Percentiles rank a stretch among this genome's conserved stretches.
phyloP scores from a whole-genome alignment of 2,888 invertebrate genomes.

The Cetonia aurata region DNA sequence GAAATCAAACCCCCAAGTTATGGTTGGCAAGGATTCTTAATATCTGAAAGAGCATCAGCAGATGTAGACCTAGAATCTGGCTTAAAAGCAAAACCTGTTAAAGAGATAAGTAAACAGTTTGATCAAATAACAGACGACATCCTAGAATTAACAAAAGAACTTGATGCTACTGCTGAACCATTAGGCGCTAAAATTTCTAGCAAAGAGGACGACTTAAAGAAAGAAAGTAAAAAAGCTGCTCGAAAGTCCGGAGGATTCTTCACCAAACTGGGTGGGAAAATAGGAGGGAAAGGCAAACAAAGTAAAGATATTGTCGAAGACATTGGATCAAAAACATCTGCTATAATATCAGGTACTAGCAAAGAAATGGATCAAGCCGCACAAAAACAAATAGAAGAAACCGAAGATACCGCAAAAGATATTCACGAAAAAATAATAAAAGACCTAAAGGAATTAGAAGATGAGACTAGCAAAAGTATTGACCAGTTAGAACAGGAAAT shows the following conservation, averaged over 20 bases:
- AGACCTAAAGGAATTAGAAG: slow-evolving; percentile 43
- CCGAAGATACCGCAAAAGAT: slow-evolving; percentile 50
- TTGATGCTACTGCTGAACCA: slow-evolving; percentile 38
- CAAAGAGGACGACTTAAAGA: slow-evolving; percentile 38
- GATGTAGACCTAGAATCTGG: not conserved
- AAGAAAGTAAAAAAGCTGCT: slow-evolving; percentile 42
- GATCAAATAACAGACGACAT: slow-evolving; percentile 36
- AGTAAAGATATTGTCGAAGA: slow-evolving; percentile 35
- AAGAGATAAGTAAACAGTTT: slow-evolving; percentile 24
- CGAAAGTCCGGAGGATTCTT: slow-evolving; percentile 50
- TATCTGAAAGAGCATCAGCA: slow-evolving; percentile 1
- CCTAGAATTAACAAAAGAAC: slow-evolving; percentile 42
- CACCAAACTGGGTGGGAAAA: slow-evolving; percentile 47
- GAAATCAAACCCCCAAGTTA: not conserved
- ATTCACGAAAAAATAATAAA: slow-evolving; percentile 48
- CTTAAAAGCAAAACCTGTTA: not conserved
- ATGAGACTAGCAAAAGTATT: slow-evolving; percentile 12
- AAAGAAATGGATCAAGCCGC: slow-evolving; percentile 30
- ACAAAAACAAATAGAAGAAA: slow-evolving; percentile 25
- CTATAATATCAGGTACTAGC: not conserved
- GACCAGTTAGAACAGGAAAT: not conserved
- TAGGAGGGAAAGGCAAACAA: slow-evolving; percentile 45
- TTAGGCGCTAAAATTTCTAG: slow-evolving; percentile 39
- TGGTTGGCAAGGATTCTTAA: slow-evolving; percentile 27
- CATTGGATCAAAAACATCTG: slow-evolving; percentile 13